Evolutionary conservation across 2,888 invertebrate genomes (phyloP).

Genomic region (Microchrysa polita): DNA sequence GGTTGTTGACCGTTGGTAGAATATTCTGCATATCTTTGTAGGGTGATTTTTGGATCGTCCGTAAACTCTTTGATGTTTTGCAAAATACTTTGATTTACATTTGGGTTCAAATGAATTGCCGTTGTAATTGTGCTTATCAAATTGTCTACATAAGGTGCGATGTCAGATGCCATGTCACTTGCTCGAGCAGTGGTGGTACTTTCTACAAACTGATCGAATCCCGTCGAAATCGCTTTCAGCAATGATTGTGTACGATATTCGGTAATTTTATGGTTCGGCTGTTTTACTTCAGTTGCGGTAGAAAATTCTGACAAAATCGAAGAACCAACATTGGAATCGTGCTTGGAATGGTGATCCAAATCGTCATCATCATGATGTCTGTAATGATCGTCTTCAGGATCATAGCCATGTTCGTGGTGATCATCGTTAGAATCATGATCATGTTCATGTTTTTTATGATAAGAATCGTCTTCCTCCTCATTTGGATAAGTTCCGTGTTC

Average conservation of each 20-base stretch:
- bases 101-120: neutral
- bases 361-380: slow-evolving; percentile 3
- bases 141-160: neutral
- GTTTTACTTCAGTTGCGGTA: too few species aligned
- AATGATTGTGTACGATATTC: neutral
- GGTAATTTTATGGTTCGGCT: neutral
- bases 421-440: neutral
- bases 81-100: neutral
- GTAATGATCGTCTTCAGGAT: neutral
- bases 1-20: neutral
- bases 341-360: neutral
- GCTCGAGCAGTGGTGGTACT: neutral
- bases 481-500: neutral
- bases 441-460: neutral
- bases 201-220: slow-evolving; percentile 20
- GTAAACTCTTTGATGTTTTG: neutral
- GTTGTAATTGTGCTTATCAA: neutral
- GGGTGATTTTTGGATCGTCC: neutral
- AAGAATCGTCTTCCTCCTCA: neutral
- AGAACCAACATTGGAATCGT: neutral
- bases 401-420: neutral
- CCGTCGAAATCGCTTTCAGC: neutral
- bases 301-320: neutral
- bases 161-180: neutral
- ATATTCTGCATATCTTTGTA: neutral